Conservation (phyloP, 2,888 invertebrate genomes). For the Pediacus dermestoides region DNA sequence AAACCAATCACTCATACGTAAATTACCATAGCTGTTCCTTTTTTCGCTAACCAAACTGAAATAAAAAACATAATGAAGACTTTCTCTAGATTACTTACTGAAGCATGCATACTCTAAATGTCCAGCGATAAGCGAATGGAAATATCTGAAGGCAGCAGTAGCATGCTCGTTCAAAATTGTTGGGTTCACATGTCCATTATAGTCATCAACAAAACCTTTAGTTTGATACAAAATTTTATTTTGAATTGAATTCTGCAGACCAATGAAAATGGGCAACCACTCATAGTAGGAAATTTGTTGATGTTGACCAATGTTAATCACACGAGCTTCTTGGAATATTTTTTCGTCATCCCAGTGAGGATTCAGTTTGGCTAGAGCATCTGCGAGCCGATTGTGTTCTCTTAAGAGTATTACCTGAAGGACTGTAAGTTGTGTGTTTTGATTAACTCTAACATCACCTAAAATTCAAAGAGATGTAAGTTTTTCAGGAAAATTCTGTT, state of each 20-base stretch:
- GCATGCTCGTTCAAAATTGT: constrained; percentile 67
- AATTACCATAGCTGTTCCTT: constrained; percentile 53
- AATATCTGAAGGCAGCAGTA: constrained; percentile 69
- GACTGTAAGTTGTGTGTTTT: constrained; percentile 68
- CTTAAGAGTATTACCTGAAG: constrained; percentile 65
- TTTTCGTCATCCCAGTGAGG: constrained; percentile 75
- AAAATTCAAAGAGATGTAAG: constrained; percentile 19
- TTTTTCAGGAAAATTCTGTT: constrained; percentile 2
- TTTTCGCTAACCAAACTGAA: constrained; percentile 59
- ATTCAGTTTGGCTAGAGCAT: constrained; percentile 59
- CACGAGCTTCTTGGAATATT: constrained; percentile 68
- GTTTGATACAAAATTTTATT: constrained; percentile 62
- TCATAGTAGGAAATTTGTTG: constrained; percentile 76
- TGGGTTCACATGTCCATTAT: constrained; percentile 63
- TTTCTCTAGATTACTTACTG: constrained; percentile 38
- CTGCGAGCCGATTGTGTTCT: constrained; percentile 73
- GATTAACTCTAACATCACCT: constrained; percentile 69
- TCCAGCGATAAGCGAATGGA: constrained; percentile 69
- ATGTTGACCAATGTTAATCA: constrained; percentile 65
- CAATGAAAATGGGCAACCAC: constrained; percentile 71
- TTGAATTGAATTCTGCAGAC: constrained; percentile 59
- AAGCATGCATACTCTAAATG: constrained; percentile 68
- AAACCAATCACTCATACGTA: constrained; percentile 71
- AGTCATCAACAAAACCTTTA: constrained; percentile 62
- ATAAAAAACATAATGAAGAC: constrained; percentile 13